A percentile compares a stretch with the other conserved stretches of the same genome.
Conservation (phyloP, 2,888 invertebrate genomes). For the Scaptomyza reducta region DNA sequence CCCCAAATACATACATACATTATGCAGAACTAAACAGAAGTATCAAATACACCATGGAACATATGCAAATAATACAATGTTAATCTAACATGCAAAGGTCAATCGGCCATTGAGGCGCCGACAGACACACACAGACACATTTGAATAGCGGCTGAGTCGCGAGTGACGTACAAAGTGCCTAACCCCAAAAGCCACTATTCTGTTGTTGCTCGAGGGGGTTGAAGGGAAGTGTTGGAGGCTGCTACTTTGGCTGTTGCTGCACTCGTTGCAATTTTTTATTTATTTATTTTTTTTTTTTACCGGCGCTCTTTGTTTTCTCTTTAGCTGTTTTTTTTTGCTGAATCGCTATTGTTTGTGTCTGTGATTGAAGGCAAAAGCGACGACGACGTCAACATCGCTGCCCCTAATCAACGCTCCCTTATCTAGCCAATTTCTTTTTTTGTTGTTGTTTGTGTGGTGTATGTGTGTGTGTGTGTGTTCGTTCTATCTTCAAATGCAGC, state of each 20-base stretch:
- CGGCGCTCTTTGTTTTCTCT: conserved; percentile 47
- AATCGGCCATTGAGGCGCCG: conserved; percentile 72
- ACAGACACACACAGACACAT: conserved; percentile 7
- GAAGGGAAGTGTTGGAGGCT: not conserved
- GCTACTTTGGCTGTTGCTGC: conserved; percentile 8
- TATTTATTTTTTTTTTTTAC: conserved; percentile 19
- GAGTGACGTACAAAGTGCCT: conserved; percentile 18
- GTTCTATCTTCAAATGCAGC: conserved; percentile 30
- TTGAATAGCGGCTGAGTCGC: conserved; percentile 35
- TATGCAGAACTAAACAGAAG: conserved; percentile 3
- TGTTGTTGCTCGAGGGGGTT: conserved; percentile 10
- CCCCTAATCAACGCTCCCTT: conserved; percentile 74
- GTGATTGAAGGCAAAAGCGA: conserved; percentile 11
- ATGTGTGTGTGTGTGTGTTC: conserved; percentile 14
- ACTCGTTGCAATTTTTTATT: conserved; percentile 29
- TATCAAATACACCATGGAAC: not conserved
- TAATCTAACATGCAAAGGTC: conserved; percentile 79
- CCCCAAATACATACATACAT: conserved; percentile 11
- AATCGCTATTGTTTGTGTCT: conserved; percentile 70
- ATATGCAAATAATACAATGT: conserved; percentile 62
- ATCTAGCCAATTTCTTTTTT: conserved; percentile 63
- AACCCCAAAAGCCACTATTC: conserved; percentile 23
- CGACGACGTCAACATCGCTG: conserved; percentile 25
- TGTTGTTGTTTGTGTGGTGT: conserved; percentile 7
- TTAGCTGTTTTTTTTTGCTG: conserved; percentile 27